These are phyloP conservation scores for Tretioscincus oriximinensis DNA, from an alignment of 2,113 vertebrate genomes.

Conservation along the genomic window DNA sequence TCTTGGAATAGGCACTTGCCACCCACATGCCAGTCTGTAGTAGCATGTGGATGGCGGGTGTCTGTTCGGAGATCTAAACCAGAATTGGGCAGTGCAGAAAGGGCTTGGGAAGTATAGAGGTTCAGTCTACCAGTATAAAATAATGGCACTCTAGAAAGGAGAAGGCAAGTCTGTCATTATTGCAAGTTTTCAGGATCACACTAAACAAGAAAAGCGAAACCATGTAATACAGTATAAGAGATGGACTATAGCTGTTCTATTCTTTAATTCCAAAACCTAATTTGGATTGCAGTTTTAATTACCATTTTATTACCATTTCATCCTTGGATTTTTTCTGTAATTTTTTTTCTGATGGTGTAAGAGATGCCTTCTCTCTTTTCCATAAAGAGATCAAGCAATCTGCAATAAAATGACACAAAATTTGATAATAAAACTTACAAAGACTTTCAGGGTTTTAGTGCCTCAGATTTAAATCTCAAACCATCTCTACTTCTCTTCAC, in stretches of 20 bases:
- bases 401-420: slow-evolving; percentile 2
- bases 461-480: background rate
- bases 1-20: too few species aligned
- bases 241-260: background rate
- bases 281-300: background rate
- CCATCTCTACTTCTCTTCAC: background rate
- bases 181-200: too few species aligned
- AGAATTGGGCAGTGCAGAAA: too few species aligned
- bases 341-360: background rate
- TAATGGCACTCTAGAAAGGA: too few species aligned
- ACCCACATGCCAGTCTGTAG: too few species aligned
- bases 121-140: too few species aligned
- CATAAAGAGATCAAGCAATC: background rate
- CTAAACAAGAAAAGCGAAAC: too few species aligned
- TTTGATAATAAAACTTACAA: background rate
- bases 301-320: background rate
- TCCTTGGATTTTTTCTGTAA: background rate
- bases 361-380: background rate
- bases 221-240: too few species aligned
- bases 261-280: background rate
- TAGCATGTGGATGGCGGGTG: too few species aligned
- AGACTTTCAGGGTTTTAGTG: background rate
- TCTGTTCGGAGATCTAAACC: too few species aligned
- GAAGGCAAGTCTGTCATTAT: too few species aligned
- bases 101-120: too few species aligned